Evolutionary conservation across 2,888 invertebrate genomes (phyloP).

Genomic region (Cataglyphis livida): DNA sequence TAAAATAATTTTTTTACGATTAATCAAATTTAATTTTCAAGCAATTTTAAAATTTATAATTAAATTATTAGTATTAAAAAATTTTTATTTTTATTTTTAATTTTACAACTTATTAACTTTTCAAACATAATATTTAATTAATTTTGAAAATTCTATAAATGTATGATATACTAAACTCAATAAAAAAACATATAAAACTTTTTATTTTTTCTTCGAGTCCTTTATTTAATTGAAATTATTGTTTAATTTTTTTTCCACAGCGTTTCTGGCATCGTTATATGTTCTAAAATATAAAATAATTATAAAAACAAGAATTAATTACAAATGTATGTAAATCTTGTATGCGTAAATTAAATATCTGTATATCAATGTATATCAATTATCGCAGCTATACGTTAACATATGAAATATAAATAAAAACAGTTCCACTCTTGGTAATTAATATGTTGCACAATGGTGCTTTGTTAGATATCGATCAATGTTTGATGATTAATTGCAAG

Average conservation of each 20-base stretch:
- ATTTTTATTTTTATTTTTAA: neutral
- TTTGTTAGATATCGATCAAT: conserved; percentile 31
- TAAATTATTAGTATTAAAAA: neutral
- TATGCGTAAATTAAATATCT: conserved; percentile 1
- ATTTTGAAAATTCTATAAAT: neutral
- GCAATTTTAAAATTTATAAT: neutral
- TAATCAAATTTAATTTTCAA: neutral
- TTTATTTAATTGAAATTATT: neutral
- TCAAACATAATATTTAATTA: neutral
- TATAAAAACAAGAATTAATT: conserved; percentile 8
- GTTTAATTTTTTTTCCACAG: neutral
- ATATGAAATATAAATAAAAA: conserved; percentile 31
- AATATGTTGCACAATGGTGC: conserved; percentile 20
- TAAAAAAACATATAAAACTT: neutral
- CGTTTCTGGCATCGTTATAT: neutral
- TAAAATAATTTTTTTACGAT: neutral
- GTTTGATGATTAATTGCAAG: conserved; percentile 29
- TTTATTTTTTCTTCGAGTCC: neutral
- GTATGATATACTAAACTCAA: neutral
- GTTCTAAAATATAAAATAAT: neutral
- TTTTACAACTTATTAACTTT: neutral
- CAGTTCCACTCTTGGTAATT: neutral
- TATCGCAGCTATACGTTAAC: conserved; percentile 2
- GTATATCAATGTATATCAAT: neutral
- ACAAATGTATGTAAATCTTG: neutral